Percentiles rank a stretch among this genome's conserved stretches.
Evolutionary conservation across 2,797 vertebrate species (phyloP).

Genomic region (Schizothorax lantsangensis): DNA sequence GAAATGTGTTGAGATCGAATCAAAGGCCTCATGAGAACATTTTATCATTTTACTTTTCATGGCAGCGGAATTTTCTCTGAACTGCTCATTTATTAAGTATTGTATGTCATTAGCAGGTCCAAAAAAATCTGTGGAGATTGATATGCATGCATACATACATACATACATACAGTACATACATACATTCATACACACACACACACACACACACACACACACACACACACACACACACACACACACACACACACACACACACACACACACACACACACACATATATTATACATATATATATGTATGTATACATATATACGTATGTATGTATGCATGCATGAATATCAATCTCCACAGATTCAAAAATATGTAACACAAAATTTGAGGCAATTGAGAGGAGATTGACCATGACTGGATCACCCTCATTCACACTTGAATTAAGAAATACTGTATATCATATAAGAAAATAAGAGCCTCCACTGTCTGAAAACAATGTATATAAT

Average conservation of each 20-base stretch:
- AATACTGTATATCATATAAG: background rate
- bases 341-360: too few species aligned
- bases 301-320: too few species aligned
- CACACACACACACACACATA: too few species aligned
- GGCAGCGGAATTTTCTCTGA: background rate
- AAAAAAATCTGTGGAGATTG: background rate
- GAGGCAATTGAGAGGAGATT: background rate
- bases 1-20: constrained; percentile 34
- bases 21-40: constrained; percentile 2
- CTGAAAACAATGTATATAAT: background rate
- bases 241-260: too few species aligned
- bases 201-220: too few species aligned
- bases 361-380: too few species aligned
- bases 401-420: background rate
- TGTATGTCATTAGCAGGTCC: background rate
- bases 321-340: too few species aligned
- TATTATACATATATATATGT: too few species aligned
- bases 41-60: constrained; percentile 1
- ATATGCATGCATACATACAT: too few species aligned
- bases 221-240: too few species aligned
- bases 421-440: background rate
- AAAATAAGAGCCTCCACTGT: background rate
- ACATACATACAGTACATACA: too few species aligned
- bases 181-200: too few species aligned
- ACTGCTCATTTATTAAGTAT: constrained; percentile 9